A percentile compares a stretch with the other conserved stretches of the same genome.
Evolutionary conservation across 1,140 invertebrate genomes (phyloP).

Genomic region (Camponotus pennsylvanicus): DNA sequence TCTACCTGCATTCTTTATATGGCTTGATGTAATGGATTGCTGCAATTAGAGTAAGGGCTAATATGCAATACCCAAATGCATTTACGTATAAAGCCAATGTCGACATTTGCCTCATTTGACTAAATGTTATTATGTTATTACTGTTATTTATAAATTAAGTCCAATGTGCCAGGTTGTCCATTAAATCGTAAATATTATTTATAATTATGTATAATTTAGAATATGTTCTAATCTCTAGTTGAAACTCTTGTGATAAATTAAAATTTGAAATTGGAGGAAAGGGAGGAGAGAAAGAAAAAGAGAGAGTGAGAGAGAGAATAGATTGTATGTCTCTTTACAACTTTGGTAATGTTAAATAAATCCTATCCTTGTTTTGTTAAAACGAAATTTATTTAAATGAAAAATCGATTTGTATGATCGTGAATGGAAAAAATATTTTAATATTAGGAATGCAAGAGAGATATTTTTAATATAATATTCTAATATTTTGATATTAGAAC

Average conservation of each 20-base stretch:
- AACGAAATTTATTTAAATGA: neutral
- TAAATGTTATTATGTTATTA: neutral
- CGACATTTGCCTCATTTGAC: constrained; percentile 30
- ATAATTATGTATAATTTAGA: neutral
- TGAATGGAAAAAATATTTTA: constrained; percentile 9
- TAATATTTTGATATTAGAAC: neutral
- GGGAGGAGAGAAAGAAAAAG: too few relatives aligned
- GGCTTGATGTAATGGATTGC: constrained; percentile 38
- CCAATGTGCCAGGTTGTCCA: neutral
- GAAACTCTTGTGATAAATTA: neutral
- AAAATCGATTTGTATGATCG: neutral
- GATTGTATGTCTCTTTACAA: neutral
- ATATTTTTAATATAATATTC: neutral
- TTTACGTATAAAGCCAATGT: constrained; percentile 20
- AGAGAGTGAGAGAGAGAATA: too few relatives aligned
- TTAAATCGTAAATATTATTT: constrained; percentile 13
- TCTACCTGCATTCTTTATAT: constrained; percentile 37
- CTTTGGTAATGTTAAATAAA: neutral
- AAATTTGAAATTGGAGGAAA: neutral
- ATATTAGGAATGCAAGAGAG: neutral
- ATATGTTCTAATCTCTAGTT: neutral
- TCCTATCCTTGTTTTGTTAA: neutral
- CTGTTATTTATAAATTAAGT: neutral
- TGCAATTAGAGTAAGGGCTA: neutral
- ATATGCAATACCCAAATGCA: constrained; percentile 45